Evolutionary conservation across 2,888 invertebrate species (phyloP).

Genomic region (Eudiplozoon nipponicum): DNA sequence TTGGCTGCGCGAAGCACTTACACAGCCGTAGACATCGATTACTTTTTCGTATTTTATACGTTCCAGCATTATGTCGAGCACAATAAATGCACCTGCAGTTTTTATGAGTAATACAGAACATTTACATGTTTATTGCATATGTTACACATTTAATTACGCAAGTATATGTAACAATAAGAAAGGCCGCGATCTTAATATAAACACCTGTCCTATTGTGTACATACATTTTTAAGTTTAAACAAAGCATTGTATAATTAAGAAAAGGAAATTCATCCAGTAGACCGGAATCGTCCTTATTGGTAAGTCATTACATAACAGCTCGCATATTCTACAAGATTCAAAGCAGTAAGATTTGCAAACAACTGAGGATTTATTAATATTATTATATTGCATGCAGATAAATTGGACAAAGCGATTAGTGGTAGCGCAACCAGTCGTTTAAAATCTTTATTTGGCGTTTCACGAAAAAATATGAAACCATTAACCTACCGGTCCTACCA

Average conservation of each 20-base stretch:
- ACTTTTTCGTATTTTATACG: slow-evolving; percentile 80
- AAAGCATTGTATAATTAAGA: too few species aligned
- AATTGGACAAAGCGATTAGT: too few species aligned
- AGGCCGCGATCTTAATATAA: slow-evolving; percentile 78
- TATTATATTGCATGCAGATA: too few species aligned
- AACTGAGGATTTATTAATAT: too few species aligned
- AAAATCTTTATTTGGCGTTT: too few species aligned
- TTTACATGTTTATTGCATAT: slow-evolving; percentile 72
- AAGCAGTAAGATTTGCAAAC: not conserved
- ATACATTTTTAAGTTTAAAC: too few species aligned
- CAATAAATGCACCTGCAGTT: slow-evolving; percentile 54
- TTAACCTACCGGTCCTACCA: slow-evolving; percentile 47
- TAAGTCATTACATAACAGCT: not conserved
- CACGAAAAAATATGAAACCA: too few species aligned
- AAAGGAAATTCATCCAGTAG: too few species aligned
- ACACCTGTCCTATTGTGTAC: too few species aligned
- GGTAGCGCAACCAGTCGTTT: too few species aligned
- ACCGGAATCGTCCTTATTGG: not conserved
- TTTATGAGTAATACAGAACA: too few species aligned
- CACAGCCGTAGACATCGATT: slow-evolving; percentile 92
- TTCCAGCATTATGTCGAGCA: slow-evolving; percentile 92
- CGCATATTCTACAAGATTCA: not conserved
- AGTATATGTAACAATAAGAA: slow-evolving; percentile 93
- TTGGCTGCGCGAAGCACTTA: slow-evolving; percentile 76
- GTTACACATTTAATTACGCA: slow-evolving; percentile 93